Conservation (phyloP, 2,888 invertebrate species). For the Lasius platythorax region DNA sequence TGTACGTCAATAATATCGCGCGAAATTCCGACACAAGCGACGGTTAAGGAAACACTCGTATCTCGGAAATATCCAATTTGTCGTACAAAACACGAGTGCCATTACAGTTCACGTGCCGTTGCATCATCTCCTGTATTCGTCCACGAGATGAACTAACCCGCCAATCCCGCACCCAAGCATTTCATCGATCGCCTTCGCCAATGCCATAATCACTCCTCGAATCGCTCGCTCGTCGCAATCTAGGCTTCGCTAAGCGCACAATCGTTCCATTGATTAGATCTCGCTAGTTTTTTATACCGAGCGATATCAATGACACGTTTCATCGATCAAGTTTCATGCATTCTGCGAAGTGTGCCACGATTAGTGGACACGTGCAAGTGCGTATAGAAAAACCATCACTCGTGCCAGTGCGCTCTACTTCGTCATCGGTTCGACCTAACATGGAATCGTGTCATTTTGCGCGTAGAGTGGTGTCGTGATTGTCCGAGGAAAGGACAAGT, state of each 20-base stretch:
- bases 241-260: neutral
- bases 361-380: neutral
- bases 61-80: slow-evolving; percentile 33
- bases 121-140: slow-evolving; percentile 21
- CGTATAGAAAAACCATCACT: neutral
- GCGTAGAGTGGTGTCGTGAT: neutral
- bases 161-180: neutral
- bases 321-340: neutral
- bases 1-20: neutral
- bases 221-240: neutral
- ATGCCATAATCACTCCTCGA: slow-evolving; percentile 20
- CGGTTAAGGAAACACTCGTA: slow-evolving; percentile 22
- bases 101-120: slow-evolving; percentile 14
- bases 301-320: slow-evolving; percentile 28
- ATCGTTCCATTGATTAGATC: slow-evolving; percentile 23
- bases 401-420: slow-evolving; percentile 24
- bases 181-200: slow-evolving; percentile 25
- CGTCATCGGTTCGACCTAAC: slow-evolving; percentile 60
- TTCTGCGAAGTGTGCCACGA: neutral
- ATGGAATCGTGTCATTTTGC: slow-evolving; percentile 11
- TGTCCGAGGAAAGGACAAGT: neutral
- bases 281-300: slow-evolving; percentile 1
- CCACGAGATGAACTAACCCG: neutral
- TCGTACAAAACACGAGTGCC: slow-evolving; percentile 11
- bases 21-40: neutral